phyloP scores from a whole-genome alignment of 2,113 vertebrate genomes.

The Otis tarda region DNA sequence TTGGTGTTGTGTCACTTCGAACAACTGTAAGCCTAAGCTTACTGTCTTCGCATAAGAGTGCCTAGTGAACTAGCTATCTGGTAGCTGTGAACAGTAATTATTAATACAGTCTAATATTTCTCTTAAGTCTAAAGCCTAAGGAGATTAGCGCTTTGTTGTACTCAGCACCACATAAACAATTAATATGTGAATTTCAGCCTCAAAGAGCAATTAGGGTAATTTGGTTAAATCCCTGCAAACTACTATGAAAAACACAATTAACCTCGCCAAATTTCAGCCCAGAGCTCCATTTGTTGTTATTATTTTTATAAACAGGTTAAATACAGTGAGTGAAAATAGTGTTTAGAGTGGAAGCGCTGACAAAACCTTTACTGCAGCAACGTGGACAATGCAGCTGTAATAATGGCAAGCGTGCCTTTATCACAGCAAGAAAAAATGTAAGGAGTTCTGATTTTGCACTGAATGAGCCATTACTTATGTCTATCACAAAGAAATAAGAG shows the following conservation, averaged over 20 bases:
- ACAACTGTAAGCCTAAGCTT: not conserved
- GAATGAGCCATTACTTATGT: conserved; percentile 60
- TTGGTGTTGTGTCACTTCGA: not conserved
- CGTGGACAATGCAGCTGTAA: conserved; percentile 45
- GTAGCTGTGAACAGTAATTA: not conserved
- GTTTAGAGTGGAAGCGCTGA: conserved; percentile 41
- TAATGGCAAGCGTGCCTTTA: conserved; percentile 45
- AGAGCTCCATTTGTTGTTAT: not conserved
- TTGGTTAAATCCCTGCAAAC: not conserved
- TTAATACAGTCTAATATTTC: not conserved
- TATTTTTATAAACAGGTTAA: conserved; percentile 23
- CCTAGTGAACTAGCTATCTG: not conserved
- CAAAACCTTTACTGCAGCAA: conserved; percentile 47
- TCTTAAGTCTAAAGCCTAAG: not conserved
- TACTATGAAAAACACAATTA: not conserved
- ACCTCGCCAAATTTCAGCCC: not conserved
- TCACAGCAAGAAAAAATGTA: conserved; percentile 53
- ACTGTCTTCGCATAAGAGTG: not conserved
- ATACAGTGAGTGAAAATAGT: conserved; percentile 19
- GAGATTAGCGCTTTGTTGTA: not conserved
- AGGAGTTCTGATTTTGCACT: conserved; percentile 51
- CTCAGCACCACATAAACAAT: not conserved
- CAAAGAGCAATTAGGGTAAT: not conserved
- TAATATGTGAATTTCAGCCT: not conserved
- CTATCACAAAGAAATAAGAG: conserved; percentile 59